A percentile compares a stretch with the other conserved stretches of the same genome.
Evolutionary conservation across 2,888 invertebrate genomes (phyloP).

Genomic region (Ennomos quercinarius): DNA sequence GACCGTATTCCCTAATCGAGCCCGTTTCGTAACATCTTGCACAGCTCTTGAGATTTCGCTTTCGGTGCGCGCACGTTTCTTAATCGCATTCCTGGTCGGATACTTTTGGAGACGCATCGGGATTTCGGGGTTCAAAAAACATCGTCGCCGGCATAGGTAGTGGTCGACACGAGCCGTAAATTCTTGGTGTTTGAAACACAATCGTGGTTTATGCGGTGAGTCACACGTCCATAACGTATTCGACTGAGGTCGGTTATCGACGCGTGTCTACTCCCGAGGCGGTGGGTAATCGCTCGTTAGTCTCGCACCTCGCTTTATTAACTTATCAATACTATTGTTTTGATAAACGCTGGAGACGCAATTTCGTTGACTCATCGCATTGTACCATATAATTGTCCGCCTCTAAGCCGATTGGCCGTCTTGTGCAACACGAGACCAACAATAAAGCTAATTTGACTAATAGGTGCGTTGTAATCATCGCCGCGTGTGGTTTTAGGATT

Average conservation of each 20-base stretch:
- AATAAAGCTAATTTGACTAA: conserved; percentile 85
- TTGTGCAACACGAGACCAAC: conserved; percentile 75
- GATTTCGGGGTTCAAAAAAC: conserved; percentile 52
- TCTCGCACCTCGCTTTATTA: conserved; percentile 79
- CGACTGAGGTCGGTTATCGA: conserved; percentile 57
- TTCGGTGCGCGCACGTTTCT: conserved; percentile 62
- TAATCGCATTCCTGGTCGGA: conserved; percentile 55
- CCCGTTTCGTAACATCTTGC: conserved; percentile 73
- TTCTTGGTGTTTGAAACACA: conserved; percentile 54
- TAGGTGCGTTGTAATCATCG: conserved; percentile 84
- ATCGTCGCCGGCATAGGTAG: conserved; percentile 54
- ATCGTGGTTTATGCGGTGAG: conserved; percentile 61
- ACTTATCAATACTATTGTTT: conserved; percentile 86
- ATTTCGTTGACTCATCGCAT: conserved; percentile 83
- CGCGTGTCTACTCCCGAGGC: conserved; percentile 70
- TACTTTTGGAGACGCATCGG: conserved; percentile 60
- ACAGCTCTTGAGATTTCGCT: conserved; percentile 72
- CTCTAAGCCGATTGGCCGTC: conserved; percentile 79
- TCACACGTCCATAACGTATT: conserved; percentile 73
- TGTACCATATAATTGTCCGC: conserved; percentile 81
- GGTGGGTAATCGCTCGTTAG: conserved; percentile 77
- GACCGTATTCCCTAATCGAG: conserved; percentile 76
- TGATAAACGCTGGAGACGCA: conserved; percentile 79
- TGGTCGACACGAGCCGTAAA: conserved; percentile 65
- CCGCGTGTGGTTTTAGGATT: conserved; percentile 84